Evolutionary conservation across 2,113 vertebrate species (phyloP).

Genomic region (Spilogale gracilis): DNA sequence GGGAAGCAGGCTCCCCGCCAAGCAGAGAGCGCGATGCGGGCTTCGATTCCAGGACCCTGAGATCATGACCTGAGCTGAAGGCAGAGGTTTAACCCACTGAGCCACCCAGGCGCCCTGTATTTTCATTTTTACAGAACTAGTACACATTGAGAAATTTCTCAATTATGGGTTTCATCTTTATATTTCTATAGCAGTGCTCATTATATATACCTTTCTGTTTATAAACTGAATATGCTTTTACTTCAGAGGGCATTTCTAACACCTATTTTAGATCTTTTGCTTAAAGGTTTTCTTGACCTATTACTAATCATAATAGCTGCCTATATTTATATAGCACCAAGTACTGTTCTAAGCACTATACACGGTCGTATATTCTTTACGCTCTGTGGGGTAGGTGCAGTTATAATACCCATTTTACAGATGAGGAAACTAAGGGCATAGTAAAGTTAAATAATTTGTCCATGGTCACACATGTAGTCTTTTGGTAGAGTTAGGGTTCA

Average conservation of each 20-base stretch:
- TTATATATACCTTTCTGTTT: not conserved
- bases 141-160: not conserved
- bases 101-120: not conserved
- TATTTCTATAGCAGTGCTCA: not conserved
- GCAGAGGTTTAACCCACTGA: too few species aligned
- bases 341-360: not conserved
- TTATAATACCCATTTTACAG: not conserved
- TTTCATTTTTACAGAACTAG: not conserved
- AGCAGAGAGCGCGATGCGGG: too few species aligned
- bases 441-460: not conserved
- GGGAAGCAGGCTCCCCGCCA: too few species aligned
- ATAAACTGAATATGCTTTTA: not conserved
- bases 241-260: slow-evolving; percentile 17
- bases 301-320: not conserved
- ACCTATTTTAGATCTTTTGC: not conserved
- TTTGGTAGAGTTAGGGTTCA: not conserved
- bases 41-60: too few species aligned
- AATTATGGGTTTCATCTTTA: not conserved
- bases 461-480: not conserved
- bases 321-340: not conserved
- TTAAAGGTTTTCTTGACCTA: not conserved
- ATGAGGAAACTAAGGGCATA: not conserved
- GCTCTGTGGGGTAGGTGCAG: not conserved
- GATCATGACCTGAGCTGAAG: too few species aligned
- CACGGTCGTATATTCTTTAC: not conserved